Percentiles rank a stretch among this genome's conserved stretches.
Conservation (phyloP, 2,888 invertebrate species). For the Liodrosophila aerea region DNA sequence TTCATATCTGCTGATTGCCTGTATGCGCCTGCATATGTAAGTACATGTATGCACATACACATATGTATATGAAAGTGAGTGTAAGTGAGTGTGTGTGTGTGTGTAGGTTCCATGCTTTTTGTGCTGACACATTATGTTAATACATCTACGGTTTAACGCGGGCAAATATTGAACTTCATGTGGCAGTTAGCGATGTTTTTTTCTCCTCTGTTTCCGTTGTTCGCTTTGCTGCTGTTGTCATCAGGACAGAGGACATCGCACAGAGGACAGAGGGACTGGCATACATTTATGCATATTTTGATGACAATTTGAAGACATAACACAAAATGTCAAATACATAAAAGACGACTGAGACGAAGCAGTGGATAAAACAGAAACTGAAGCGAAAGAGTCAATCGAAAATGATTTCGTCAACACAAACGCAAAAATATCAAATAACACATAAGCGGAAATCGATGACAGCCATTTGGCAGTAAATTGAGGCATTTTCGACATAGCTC, state of each 20-base stretch:
- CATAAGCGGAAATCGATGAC: constrained; percentile 72
- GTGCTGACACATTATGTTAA: constrained; percentile 66
- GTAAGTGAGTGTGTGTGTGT: constrained; percentile 13
- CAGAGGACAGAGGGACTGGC: constrained; percentile 11
- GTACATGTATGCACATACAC: background rate
- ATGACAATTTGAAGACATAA: constrained; percentile 58
- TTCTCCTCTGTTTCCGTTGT: constrained; percentile 1
- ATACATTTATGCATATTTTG: constrained; percentile 60
- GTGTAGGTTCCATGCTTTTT: constrained; percentile 33
- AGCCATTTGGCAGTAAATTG: constrained; percentile 72
- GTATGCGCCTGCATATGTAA: constrained; percentile 2
- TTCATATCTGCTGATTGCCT: background rate
- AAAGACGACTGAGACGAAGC: constrained; percentile 32
- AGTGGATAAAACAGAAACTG: constrained; percentile 19
- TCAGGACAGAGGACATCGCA: constrained; percentile 19
- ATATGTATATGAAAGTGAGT: constrained; percentile 5
- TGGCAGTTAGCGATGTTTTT: constrained; percentile 42
- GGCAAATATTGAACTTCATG: constrained; percentile 65
- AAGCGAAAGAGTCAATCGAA: constrained; percentile 56
- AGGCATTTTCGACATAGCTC: constrained; percentile 61
- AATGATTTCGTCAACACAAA: constrained; percentile 57
- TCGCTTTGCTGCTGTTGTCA: constrained; percentile 21
- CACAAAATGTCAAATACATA: constrained; percentile 68
- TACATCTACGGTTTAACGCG: constrained; percentile 61
- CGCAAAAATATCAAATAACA: constrained; percentile 49